Conservation (phyloP, 2,888 invertebrate genomes). For the Arctia plantaginis region DNA sequence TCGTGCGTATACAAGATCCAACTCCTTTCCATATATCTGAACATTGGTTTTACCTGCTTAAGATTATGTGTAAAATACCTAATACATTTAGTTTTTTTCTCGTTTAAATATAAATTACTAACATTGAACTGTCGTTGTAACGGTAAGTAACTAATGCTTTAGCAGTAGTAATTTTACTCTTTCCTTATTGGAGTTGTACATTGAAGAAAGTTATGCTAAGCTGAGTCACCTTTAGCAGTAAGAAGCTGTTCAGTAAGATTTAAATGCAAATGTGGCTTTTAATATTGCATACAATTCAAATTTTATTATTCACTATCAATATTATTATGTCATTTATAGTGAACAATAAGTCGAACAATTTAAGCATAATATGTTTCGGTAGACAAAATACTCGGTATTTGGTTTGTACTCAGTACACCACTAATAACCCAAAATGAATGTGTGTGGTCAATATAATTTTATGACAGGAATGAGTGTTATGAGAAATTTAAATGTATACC, state of each 20-base stretch:
- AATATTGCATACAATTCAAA: not conserved
- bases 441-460: conserved; percentile 20
- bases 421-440: conserved; percentile 1
- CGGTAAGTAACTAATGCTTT: too few relatives aligned
- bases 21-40: too few relatives aligned
- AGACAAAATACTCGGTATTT: not conserved
- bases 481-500: conserved; percentile 14
- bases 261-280: not conserved
- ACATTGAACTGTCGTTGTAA: too few relatives aligned
- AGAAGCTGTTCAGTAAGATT: not conserved
- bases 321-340: not conserved
- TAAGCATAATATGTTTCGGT: not conserved
- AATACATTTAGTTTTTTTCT: too few relatives aligned
- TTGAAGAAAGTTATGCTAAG: not conserved
- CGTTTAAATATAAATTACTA: too few relatives aligned
- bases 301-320: not conserved
- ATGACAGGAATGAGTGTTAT: conserved; percentile 7
- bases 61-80: too few relatives aligned
- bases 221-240: not conserved
- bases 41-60: too few relatives aligned
- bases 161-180: not conserved
- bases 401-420: not conserved
- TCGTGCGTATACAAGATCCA: too few relatives aligned
- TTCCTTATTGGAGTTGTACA: not conserved
- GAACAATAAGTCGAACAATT: not conserved